A percentile compares a stretch with the other conserved stretches of the same genome.
phyloP scores from a whole-genome alignment of 2,113 vertebrate genomes.

The Alexandromys fortis region DNA sequence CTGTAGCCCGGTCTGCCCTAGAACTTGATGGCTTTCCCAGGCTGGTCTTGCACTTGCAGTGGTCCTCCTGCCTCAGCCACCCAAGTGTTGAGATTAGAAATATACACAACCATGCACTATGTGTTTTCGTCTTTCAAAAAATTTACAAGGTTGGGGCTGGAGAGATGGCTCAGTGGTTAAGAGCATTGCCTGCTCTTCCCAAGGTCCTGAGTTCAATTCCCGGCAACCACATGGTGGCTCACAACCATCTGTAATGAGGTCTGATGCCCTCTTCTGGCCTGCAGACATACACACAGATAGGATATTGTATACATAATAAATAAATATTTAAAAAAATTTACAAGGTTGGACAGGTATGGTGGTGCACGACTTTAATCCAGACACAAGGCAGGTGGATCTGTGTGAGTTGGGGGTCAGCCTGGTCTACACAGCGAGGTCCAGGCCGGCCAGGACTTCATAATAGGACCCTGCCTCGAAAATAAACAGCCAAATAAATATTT shows the following conservation, averaged over 20 bases:
- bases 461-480: not conserved
- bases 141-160: too few relatives aligned
- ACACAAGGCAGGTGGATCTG: not conserved
- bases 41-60: not conserved
- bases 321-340: not conserved
- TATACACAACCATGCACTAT: too few relatives aligned
- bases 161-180: too few relatives aligned
- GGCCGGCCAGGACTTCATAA: too few relatives aligned
- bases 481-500: not conserved
- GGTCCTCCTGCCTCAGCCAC: not conserved
- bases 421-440: not conserved
- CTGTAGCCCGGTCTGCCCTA: not conserved
- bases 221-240: too few relatives aligned
- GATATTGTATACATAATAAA: too few relatives aligned
- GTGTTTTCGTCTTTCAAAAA: not conserved
- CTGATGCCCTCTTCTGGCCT: too few relatives aligned
- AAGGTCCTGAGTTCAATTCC: too few relatives aligned
- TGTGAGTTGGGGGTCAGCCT: not conserved
- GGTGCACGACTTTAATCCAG: not conserved
- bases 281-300: too few relatives aligned
- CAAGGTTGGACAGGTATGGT: too few relatives aligned
- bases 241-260: too few relatives aligned
- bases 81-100: not conserved
- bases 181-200: too few relatives aligned
- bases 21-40: not conserved